Evolutionary conservation across 1,140 invertebrate species (phyloP).

Genomic region (Apis florea): DNA sequence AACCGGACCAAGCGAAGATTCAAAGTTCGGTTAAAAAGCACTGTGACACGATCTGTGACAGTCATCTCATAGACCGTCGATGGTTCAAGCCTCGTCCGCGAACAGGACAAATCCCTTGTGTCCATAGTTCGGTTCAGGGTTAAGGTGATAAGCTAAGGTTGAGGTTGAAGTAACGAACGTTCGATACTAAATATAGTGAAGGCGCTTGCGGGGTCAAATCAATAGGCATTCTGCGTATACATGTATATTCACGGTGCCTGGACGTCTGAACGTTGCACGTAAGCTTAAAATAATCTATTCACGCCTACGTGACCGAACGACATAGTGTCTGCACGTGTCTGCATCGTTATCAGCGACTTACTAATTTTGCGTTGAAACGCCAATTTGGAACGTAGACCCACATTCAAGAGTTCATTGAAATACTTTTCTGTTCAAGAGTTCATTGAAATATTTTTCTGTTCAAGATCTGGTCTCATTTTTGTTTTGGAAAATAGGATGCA

Average conservation of each 20-base stretch:
- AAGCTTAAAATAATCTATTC: slow-evolving; percentile 35
- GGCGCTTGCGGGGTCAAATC: slow-evolving; percentile 64
- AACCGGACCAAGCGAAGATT: background rate
- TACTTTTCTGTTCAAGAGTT: no score
- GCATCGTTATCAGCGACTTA: background rate
- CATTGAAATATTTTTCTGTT: no score
- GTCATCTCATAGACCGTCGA: background rate
- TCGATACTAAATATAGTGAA: slow-evolving; percentile 69
- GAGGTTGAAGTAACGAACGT: slow-evolving; percentile 57
- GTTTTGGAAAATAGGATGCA: no score
- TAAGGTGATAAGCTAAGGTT: slow-evolving; percentile 57
- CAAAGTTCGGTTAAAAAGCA: background rate
- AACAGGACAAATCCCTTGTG: background rate
- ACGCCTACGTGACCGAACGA: slow-evolving; percentile 5
- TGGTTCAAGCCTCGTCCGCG: background rate
- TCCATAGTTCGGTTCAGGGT: slow-evolving; percentile 55
- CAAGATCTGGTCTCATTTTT: no score
- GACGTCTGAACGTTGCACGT: slow-evolving; percentile 35
- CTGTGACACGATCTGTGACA: background rate
- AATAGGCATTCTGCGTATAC: slow-evolving; percentile 60
- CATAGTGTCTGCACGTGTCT: background rate
- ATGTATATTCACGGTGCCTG: slow-evolving; percentile 46
- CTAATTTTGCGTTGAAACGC: background rate
- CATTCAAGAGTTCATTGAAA: no score
- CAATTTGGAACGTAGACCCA: background rate